Base-by-base conservation (phyloP, 2,797 vertebrate species). In the Decapterus maruadsi region DNA sequence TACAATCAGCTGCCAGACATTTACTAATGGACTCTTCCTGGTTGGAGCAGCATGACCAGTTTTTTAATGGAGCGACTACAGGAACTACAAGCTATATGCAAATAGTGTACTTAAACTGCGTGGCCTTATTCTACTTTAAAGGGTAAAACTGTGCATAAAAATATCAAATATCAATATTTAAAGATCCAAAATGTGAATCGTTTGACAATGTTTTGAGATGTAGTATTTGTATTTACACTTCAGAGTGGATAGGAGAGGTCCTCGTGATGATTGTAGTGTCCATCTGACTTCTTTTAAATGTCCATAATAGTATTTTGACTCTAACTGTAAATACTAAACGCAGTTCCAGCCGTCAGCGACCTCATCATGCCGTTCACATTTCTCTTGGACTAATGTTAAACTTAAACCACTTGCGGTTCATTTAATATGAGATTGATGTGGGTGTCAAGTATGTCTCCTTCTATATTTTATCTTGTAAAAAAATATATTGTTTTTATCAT, bases 1-100 rank as follows among this genome's bases (percentile, higher is more conserved):
- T 98, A 99, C 91, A 94, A 94, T 74, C 95, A 95, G 84, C 92
- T 98, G 87, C 96, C 96, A 67, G 97, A 99, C 88, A 99, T 99
- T 95, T 99, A 99, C 95, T 99, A 68, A 90, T 13, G 31, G 36
- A 70, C 66, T 42, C 61, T 75, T 61, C 45, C 61, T 54, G 36
- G 17, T 12, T 14, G 19, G 42, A 86, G 50, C 60, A 72, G 38
- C 56, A 42, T 43, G 56, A 64, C 38, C 55, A 43, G n/a, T 42
- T 61, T 70, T 68, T 77, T 53, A 65, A 78, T 70, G 31, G 6
- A 73, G 71, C 20, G 60, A 17, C 38, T 59, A 65, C 72, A 59
- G 4, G 54, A 53, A 74, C 71, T 70, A 69, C 51, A 48, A 73
- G 59, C 68, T 77, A 78, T 87, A 85, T 80, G 58, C 62, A 78